Conservation (phyloP, 2,888 invertebrate species). For the Myopa tessellatipennis region DNA sequence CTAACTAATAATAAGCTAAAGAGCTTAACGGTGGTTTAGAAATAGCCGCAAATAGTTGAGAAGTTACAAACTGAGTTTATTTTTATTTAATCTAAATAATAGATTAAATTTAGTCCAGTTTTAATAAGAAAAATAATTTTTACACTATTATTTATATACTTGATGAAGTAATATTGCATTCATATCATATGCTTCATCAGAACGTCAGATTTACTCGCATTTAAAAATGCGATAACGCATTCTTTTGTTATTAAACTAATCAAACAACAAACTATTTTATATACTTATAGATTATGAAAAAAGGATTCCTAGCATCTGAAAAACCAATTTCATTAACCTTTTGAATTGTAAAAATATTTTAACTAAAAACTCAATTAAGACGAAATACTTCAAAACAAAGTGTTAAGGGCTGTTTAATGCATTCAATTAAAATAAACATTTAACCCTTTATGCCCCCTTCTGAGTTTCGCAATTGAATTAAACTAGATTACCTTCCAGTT, state of each 20-base stretch:
- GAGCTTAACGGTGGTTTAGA: no score
- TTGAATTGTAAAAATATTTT: neutral
- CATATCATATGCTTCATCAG: neutral
- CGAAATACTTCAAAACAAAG: no score
- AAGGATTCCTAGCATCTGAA: neutral
- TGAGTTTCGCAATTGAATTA: no score
- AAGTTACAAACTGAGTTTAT: neutral
- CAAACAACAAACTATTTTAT: conserved; percentile 33
- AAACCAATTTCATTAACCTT: neutral
- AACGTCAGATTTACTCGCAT: neutral
- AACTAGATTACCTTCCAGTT: no score
- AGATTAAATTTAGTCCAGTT: no score
- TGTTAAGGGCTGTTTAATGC: no score
- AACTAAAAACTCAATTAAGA: no score
- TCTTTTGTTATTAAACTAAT: conserved; percentile 1
- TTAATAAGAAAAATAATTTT: conserved; percentile 15
- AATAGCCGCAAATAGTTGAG: neutral
- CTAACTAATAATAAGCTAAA: no score
- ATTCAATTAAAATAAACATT: conserved; percentile 2
- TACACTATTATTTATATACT: conserved; percentile 11
- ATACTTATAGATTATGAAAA: conserved; percentile 11
- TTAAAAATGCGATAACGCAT: conserved; percentile 4
- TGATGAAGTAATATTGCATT: conserved; percentile 25
- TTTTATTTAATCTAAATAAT: neutral
- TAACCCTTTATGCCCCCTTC: neutral